Evolutionary conservation across 2,888 invertebrate genomes (phyloP).

Genomic region (Agonopterix heracliana): DNA sequence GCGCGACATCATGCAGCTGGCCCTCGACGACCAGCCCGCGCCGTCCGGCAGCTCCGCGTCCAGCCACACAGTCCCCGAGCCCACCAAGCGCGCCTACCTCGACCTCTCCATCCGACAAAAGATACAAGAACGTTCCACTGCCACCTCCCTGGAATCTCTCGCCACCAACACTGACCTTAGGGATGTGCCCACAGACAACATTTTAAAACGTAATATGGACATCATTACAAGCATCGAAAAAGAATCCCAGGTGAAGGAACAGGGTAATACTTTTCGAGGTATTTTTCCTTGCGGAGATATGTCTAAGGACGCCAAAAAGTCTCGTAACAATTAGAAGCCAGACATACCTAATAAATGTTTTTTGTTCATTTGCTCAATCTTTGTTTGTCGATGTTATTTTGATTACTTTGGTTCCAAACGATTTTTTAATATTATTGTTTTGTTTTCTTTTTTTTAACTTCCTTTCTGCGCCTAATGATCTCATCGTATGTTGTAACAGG

Average conservation of each 20-base stretch:
- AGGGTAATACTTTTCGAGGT: slow-evolving; percentile 40
- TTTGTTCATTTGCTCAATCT: slow-evolving; percentile 1
- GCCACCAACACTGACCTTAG: slow-evolving; percentile 50
- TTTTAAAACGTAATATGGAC: slow-evolving; percentile 42
- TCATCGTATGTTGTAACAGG: no score
- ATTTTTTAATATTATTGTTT: no score
- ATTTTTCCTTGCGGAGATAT: slow-evolving; percentile 43
- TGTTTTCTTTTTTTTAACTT: no score
- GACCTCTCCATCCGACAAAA: slow-evolving; percentile 41
- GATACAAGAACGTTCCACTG: slow-evolving; percentile 55
- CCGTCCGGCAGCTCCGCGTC: slow-evolving; percentile 21
- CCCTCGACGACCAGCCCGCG: slow-evolving; percentile 35
- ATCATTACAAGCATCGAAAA: slow-evolving; percentile 40
- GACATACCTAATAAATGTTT: slow-evolving; percentile 2
- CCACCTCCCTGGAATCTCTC: slow-evolving; percentile 75
- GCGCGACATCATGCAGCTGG: slow-evolving; percentile 72
- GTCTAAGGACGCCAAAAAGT: slow-evolving; percentile 39
- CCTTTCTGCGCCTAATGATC: no score
- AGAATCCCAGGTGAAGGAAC: slow-evolving; percentile 56
- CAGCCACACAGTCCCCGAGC: slow-evolving; percentile 12
- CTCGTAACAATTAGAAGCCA: slow-evolving; percentile 22
- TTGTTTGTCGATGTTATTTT: no score
- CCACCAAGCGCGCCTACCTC: slow-evolving; percentile 30
- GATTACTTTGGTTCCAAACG: no score
- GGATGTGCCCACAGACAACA: slow-evolving; percentile 34